Evolutionary conservation across 2,797 vertebrate species (phyloP).

Genomic region (Microctenopoma stevenorrisi): DNA sequence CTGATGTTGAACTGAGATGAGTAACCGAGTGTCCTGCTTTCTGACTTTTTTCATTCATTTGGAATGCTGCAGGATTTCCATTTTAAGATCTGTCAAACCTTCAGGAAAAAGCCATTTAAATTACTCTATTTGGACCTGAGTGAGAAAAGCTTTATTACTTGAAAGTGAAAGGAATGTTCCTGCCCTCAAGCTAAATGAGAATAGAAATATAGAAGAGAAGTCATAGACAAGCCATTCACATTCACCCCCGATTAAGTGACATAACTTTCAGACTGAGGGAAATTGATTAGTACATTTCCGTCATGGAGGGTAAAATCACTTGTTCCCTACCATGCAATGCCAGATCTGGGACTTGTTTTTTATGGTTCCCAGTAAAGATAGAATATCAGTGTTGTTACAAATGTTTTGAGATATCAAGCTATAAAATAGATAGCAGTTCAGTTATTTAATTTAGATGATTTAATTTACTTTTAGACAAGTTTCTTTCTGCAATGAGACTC

Average conservation of each 20-base stretch:
- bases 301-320: slow-evolving; percentile 25
- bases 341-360: slow-evolving; percentile 8
- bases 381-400: not conserved
- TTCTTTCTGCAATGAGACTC: not conserved
- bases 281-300: slow-evolving; percentile 51
- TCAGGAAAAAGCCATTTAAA: slow-evolving; percentile 47
- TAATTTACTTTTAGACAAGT: not conserved
- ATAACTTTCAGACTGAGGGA: slow-evolving; percentile 42
- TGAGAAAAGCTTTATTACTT: slow-evolving; percentile 53
- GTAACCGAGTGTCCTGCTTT: slow-evolving; percentile 22
- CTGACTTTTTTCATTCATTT: slow-evolving; percentile 9
- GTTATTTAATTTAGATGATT: too few relatives aligned
- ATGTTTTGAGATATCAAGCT: slow-evolving; percentile 3
- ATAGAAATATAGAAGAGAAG: slow-evolving; percentile 44
- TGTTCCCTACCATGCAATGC: slow-evolving; percentile 13
- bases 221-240: slow-evolving; percentile 33
- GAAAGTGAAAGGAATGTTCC: slow-evolving; percentile 46
- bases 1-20: slow-evolving; percentile 41
- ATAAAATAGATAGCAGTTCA: not conserved
- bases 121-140: slow-evolving; percentile 44
- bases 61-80: slow-evolving; percentile 40
- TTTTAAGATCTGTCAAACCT: slow-evolving; percentile 54
- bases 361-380: not conserved
- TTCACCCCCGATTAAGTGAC: slow-evolving; percentile 51
- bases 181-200: slow-evolving; percentile 52